Evolutionary conservation across 2,797 vertebrate genomes (phyloP).

Genomic region (Leptatherina wallacei): DNA sequence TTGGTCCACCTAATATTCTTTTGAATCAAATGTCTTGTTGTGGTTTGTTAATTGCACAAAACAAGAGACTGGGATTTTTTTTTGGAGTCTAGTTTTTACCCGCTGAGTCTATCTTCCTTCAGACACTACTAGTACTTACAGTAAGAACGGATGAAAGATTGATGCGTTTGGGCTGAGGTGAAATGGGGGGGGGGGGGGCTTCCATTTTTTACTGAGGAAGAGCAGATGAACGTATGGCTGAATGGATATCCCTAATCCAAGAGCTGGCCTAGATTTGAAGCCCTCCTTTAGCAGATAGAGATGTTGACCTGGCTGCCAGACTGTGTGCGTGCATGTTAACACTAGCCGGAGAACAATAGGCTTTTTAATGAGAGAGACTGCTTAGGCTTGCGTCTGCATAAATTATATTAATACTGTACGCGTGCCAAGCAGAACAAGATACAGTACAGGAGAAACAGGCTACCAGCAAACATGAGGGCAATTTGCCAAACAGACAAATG

Average conservation of each 20-base stretch:
- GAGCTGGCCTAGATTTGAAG: conserved; percentile 70
- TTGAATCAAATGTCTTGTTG: not conserved
- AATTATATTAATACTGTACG: conserved; percentile 77
- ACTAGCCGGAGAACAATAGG: conserved; percentile 73
- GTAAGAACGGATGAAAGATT: conserved; percentile 64
- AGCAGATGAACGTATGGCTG: conserved; percentile 62
- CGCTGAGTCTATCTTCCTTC: conserved; percentile 13
- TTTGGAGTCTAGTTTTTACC: not conserved
- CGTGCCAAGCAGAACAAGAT: conserved; percentile 60
- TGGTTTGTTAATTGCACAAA: not conserved
- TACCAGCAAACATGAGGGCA: conserved; percentile 2
- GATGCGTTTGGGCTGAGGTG: conserved; percentile 50
- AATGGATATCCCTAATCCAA: conserved; percentile 70
- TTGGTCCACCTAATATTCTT: not conserved
- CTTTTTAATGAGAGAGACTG: conserved; percentile 72
- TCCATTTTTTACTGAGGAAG: conserved; percentile 28
- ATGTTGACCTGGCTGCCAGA: conserved; percentile 56
- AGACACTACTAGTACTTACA: conserved; percentile 23
- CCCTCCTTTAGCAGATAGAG: conserved; percentile 62
- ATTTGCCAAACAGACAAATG: conserved; percentile 1
- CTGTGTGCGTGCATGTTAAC: conserved; percentile 16
- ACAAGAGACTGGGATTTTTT: not conserved
- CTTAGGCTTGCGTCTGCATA: conserved; percentile 54
- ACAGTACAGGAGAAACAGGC: conserved; percentile 35
- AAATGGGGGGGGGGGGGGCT: not conserved